Conservation (phyloP, 2,797 vertebrate species). For the Oreortyx pictus region DNA sequence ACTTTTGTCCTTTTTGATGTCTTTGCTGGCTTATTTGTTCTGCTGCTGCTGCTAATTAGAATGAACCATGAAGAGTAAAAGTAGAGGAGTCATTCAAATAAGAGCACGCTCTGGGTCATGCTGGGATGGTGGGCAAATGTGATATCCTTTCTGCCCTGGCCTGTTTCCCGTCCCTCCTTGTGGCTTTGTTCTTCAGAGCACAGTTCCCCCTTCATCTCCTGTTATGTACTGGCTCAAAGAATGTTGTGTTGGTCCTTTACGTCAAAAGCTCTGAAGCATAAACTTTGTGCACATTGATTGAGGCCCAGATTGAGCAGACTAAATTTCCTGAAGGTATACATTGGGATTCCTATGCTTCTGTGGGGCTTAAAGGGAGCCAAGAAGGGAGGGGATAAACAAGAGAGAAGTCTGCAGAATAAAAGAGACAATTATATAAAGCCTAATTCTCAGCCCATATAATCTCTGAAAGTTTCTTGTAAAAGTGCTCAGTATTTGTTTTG, state of each 20-base stretch:
- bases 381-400: neutral
- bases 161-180: neutral
- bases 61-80: slow-evolving; percentile 50
- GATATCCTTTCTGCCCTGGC: slow-evolving; percentile 11
- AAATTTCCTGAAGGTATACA: neutral
- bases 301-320: neutral
- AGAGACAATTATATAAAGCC: neutral
- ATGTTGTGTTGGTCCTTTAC: slow-evolving; percentile 12
- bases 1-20: neutral
- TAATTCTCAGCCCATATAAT: neutral
- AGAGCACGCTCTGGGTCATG: neutral
- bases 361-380: neutral
- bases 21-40: slow-evolving; percentile 31
- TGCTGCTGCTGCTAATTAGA: slow-evolving; percentile 19
- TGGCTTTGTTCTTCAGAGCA: slow-evolving; percentile 23
- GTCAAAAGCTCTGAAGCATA: slow-evolving; percentile 31
- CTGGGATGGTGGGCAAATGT: slow-evolving; percentile 10
- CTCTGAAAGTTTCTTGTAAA: neutral
- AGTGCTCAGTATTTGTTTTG: neutral
- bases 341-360: neutral
- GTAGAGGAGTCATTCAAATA: neutral
- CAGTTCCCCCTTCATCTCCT: neutral
- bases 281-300: neutral
- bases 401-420: neutral
- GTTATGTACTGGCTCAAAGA: neutral